Evolutionary conservation across 2,797 vertebrate genomes (phyloP).

Genomic region (Dicrostonyx torquatus): DNA sequence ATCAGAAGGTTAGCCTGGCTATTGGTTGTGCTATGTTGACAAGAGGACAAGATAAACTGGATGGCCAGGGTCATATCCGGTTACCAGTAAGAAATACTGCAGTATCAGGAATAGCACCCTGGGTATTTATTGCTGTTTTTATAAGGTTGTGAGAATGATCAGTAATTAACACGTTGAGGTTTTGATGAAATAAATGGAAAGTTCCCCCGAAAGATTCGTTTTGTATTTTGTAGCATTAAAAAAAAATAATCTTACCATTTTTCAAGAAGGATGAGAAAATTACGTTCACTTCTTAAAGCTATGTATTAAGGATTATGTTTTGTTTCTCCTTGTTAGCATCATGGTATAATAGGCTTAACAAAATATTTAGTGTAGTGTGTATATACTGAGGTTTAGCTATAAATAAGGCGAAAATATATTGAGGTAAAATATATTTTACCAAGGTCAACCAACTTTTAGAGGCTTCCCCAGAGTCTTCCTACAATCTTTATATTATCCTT

Average conservation of each 20-base stretch:
- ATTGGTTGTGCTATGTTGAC: neutral
- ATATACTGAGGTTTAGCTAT: neutral
- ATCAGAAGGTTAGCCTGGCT: neutral
- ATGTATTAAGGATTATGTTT: neutral
- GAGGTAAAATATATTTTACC: neutral
- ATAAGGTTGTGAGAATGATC: neutral
- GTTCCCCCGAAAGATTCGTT: neutral
- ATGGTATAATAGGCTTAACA: neutral
- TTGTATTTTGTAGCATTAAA: neutral
- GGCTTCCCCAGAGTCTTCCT: neutral
- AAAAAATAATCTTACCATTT: neutral
- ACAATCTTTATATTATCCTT: neutral
- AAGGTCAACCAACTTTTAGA: neutral
- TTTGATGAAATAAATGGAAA: conserved; percentile 24
- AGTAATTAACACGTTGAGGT: neutral
- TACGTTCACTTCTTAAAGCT: neutral
- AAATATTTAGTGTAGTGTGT: neutral
- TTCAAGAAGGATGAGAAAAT: neutral
- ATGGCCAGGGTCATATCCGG: neutral
- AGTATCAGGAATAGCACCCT: neutral
- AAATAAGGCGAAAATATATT: neutral
- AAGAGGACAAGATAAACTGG: neutral
- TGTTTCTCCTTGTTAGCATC: neutral
- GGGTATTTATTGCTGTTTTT: neutral
- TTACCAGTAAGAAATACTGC: neutral